phyloP scores from a whole-genome alignment of 2,888 invertebrate species.

The Cryptophagus acutangulus region DNA sequence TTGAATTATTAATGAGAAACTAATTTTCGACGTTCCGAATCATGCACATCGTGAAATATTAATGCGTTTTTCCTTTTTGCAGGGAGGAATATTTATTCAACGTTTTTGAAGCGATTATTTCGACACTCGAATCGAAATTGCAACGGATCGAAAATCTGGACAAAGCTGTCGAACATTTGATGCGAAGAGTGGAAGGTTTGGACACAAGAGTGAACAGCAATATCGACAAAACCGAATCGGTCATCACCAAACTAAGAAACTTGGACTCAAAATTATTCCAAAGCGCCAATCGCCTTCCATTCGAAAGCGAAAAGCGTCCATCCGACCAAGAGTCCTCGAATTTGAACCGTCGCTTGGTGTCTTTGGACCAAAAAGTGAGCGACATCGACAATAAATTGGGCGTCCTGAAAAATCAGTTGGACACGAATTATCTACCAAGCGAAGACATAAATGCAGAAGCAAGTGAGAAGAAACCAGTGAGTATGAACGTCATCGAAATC shows the following conservation, averaged over 20 bases:
- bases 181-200: constrained; percentile 77
- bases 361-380: constrained; percentile 77
- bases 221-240: constrained; percentile 78
- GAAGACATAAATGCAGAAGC: constrained; percentile 85
- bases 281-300: constrained; percentile 40
- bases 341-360: constrained; percentile 63
- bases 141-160: constrained; percentile 84
- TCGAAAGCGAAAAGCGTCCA: constrained; percentile 29
- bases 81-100: constrained; percentile 85
- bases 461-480: constrained; percentile 80
- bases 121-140: constrained; percentile 80
- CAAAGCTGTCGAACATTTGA: constrained; percentile 80
- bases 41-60: too few species aligned
- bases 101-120: constrained; percentile 85
- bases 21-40: too few species aligned
- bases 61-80: constrained; percentile 51
- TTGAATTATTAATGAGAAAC: constrained; percentile 4
- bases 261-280: constrained; percentile 71
- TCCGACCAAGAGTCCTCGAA: constrained; percentile 45
- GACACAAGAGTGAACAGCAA: constrained; percentile 79
- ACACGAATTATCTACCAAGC: constrained; percentile 70
- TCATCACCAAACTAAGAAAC: constrained; percentile 70
- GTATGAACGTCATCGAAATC: constrained; percentile 76
- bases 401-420: constrained; percentile 75
- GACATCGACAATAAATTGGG: constrained; percentile 76